A percentile compares a stretch with the other conserved stretches of the same genome.
Evolutionary conservation across 2,888 invertebrate genomes (phyloP).

Genomic region (Caenorhabditis becei): DNA sequence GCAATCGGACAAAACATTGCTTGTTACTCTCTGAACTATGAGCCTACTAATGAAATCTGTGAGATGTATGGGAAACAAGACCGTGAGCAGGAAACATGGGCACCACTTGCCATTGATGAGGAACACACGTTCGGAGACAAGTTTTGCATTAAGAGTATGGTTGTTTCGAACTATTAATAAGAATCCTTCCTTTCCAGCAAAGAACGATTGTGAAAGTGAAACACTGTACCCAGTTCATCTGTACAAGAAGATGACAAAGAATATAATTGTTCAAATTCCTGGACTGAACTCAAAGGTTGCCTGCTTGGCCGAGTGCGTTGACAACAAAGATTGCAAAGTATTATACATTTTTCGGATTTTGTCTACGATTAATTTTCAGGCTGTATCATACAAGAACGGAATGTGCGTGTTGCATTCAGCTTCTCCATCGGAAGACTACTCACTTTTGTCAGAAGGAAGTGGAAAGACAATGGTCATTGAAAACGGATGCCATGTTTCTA

Average conservation of each 20-base stretch:
- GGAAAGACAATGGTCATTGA: slow-evolving; percentile 71
- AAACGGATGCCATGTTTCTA: slow-evolving; percentile 67
- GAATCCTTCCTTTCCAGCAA: slow-evolving; percentile 65
- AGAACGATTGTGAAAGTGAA: slow-evolving; percentile 67
- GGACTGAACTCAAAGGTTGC: slow-evolving; percentile 68
- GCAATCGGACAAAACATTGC: slow-evolving; percentile 60
- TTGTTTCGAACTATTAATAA: not conserved
- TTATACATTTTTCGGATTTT: not conserved
- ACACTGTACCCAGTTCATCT: slow-evolving; percentile 69
- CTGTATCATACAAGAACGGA: slow-evolving; percentile 70
- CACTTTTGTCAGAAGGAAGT: slow-evolving; percentile 63
- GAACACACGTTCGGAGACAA: slow-evolving; percentile 71
- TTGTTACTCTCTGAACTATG: slow-evolving; percentile 69
- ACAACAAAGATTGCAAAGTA: slow-evolving; percentile 68
- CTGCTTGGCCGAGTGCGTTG: slow-evolving; percentile 69
- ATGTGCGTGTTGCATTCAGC: slow-evolving; percentile 70
- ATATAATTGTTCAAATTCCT: slow-evolving; percentile 59
- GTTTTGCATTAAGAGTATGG: slow-evolving; percentile 69
- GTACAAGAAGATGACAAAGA: slow-evolving; percentile 64
- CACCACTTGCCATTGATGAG: slow-evolving; percentile 59
- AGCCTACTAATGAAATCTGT: slow-evolving; percentile 69
- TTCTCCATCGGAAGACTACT: slow-evolving; percentile 54
- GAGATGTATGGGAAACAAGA: slow-evolving; percentile 63
- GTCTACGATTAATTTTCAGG: slow-evolving; percentile 29
- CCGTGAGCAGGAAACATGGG: slow-evolving; percentile 40